These are phyloP conservation scores for Enteromius treurensis DNA, from an alignment of 2,797 vertebrate genomes.

Conservation along the genomic window DNA sequence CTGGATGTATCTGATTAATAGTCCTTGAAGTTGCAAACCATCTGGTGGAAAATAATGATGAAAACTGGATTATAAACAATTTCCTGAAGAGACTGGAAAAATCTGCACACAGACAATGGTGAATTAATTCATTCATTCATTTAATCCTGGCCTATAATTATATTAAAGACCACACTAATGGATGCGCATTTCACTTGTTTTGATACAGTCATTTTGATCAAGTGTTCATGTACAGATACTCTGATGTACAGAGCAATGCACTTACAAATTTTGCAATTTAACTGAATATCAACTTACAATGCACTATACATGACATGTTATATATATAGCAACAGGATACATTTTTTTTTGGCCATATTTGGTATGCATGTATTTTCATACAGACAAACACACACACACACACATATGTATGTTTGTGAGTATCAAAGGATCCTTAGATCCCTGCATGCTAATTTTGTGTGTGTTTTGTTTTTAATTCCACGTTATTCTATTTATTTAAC, in stretches of 20 bases:
- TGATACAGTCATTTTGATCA: not conserved
- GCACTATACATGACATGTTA: not conserved
- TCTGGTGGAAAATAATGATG: conserved; percentile 4
- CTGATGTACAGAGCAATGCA: not conserved
- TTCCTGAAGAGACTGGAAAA: not conserved
- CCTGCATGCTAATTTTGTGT: too few species aligned
- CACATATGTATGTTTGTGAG: too few species aligned
- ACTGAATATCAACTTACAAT: not conserved
- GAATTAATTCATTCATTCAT: too few species aligned
- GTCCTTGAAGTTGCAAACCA: not conserved
- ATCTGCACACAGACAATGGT: not conserved
- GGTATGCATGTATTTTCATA: too few species aligned
- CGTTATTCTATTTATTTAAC: too few species aligned
- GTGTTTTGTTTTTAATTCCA: too few species aligned
- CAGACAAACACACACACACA: too few species aligned
- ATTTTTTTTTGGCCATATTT: not conserved
- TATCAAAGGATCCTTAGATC: too few species aligned
- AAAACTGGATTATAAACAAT: not conserved
- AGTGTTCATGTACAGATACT: not conserved
- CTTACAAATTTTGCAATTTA: not conserved
- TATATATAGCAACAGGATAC: not conserved
- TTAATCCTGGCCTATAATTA: not conserved
- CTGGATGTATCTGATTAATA: not conserved
- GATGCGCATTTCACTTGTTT: not conserved
- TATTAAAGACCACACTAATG: not conserved